A percentile compares a stretch with the other conserved stretches of the same genome.
These are phyloP conservation scores for Limonius californicus DNA, from an alignment of 1,140 invertebrate species.

Conservation along the genomic window DNA sequence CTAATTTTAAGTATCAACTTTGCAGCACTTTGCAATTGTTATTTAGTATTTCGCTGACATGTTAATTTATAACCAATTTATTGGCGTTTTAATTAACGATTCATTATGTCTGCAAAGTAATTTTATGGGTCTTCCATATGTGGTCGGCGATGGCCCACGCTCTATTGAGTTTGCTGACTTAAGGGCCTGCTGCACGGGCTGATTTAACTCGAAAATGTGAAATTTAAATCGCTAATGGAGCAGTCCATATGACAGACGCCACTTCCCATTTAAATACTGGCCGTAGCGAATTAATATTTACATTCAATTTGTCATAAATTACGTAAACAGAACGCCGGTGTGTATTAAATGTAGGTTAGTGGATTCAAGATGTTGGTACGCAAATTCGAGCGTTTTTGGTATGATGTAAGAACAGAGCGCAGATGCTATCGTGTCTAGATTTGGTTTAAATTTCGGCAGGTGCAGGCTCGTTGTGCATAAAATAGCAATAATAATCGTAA, in stretches of 20 bases:
- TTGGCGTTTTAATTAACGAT: background rate
- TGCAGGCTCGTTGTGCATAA: background rate
- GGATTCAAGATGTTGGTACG: background rate
- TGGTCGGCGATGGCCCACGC: background rate
- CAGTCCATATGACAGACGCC: background rate
- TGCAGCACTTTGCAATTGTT: background rate
- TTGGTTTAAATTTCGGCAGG: background rate
- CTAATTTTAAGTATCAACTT: too few species aligned
- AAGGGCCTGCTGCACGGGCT: background rate
- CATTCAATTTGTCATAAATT: background rate
- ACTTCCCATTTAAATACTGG: background rate
- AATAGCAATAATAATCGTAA: background rate
- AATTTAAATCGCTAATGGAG: background rate
- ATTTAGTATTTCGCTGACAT: conserved; percentile 1
- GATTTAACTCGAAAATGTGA: background rate
- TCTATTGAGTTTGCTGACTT: background rate
- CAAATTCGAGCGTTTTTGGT: background rate
- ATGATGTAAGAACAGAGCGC: too few species aligned
- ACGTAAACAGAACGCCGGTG: background rate
- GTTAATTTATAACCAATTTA: background rate
- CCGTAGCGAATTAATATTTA: background rate
- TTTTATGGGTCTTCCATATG: conserved; percentile 1
- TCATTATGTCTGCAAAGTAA: conserved; percentile 7
- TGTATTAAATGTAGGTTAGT: conserved; percentile 4
- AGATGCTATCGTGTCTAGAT: conserved; percentile 7